Conservation (phyloP, 2,888 invertebrate species). For the Hoplodrina ambigua region DNA sequence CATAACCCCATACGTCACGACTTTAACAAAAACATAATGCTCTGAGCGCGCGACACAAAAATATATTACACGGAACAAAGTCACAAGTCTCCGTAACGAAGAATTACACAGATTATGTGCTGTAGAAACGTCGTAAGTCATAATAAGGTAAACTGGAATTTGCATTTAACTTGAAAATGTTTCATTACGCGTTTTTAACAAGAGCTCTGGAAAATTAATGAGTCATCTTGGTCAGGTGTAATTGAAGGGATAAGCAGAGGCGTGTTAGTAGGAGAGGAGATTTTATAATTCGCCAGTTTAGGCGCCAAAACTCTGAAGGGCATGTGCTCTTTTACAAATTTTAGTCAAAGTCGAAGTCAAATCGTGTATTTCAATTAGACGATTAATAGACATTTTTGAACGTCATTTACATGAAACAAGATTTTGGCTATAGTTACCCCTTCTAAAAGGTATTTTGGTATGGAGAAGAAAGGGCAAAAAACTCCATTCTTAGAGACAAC, state of each 20-base stretch:
- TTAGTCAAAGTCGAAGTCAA: too few species aligned
- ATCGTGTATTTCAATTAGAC: too few species aligned
- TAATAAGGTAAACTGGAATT: slow-evolving; percentile 46
- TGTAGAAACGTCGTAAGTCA: slow-evolving; percentile 49
- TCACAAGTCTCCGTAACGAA: slow-evolving; percentile 56
- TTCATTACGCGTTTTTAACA: slow-evolving; percentile 4
- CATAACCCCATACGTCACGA: slow-evolving; percentile 40
- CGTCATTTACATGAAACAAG: too few species aligned
- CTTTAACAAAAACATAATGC: slow-evolving; percentile 57
- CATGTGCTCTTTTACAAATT: not conserved
- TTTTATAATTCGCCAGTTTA: too few species aligned
- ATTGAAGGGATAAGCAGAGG: not conserved
- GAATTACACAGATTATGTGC: slow-evolving; percentile 59
- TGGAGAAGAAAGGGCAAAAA: too few species aligned
- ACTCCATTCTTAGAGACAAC: too few species aligned
- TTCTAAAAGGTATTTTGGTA: too few species aligned
- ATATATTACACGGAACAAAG: slow-evolving; percentile 55
- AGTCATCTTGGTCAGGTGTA: not conserved
- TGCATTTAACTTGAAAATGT: slow-evolving; percentile 24
- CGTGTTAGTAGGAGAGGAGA: not conserved
- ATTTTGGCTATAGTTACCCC: too few species aligned
- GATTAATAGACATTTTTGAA: too few species aligned
- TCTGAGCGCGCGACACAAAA: slow-evolving; percentile 42
- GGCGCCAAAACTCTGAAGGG: too few species aligned
- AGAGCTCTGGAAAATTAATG: slow-evolving; percentile 14